phyloP scores from a whole-genome alignment of 2,888 invertebrate genomes.

The Myopa tessellatipennis region DNA sequence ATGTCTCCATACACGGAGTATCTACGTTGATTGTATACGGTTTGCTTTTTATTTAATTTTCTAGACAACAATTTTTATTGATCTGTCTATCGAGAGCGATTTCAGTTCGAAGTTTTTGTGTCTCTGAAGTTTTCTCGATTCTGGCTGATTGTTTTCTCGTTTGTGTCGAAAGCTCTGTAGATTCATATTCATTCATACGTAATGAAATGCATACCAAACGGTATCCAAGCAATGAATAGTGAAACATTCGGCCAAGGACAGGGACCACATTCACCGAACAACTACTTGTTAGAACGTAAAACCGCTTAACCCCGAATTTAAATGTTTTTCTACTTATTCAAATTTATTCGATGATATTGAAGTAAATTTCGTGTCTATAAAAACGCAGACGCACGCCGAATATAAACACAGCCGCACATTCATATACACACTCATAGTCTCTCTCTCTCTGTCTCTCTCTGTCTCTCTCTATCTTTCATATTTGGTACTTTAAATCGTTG shows the following conservation, averaged over 20 bases:
- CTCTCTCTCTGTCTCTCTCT: neutral
- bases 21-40: too few species aligned
- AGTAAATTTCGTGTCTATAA: neutral
- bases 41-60: too few species aligned
- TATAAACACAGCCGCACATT: neutral
- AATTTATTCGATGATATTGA: constrained; percentile 23
- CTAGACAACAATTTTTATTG: too few species aligned
- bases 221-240: too few species aligned
- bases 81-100: too few species aligned
- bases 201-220: too few species aligned
- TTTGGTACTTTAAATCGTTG: neutral
- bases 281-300: neutral
- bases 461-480: neutral
- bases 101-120: too few species aligned
- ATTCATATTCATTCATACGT: too few species aligned
- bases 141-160: too few species aligned
- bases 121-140: too few species aligned
- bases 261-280: neutral
- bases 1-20: too few species aligned
- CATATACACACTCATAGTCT: neutral
- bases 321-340: constrained; percentile 23
- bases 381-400: neutral
- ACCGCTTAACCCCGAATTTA: constrained; percentile 17
- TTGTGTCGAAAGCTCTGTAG: too few species aligned
- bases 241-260: neutral